Conservation (phyloP, 2,113 vertebrate genomes). For the Nansenia antarctica region DNA sequence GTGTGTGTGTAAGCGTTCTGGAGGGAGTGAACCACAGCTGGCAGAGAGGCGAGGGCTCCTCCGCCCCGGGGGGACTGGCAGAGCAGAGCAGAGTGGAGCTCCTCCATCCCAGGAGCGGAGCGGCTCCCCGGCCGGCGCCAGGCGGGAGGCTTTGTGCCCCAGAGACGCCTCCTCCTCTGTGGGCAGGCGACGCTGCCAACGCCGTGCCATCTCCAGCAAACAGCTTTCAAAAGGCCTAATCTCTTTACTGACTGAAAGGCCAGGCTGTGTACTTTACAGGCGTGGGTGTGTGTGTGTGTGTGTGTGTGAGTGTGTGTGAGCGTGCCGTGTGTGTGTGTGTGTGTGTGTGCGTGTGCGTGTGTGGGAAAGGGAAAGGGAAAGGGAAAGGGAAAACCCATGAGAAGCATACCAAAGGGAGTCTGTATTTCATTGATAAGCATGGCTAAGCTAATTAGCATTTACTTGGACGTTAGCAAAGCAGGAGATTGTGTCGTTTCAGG, state of each 20-base stretch:
- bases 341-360: neutral
- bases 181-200: slow-evolving; percentile 41
- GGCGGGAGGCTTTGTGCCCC: slow-evolving; percentile 54
- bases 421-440: slow-evolving; percentile 41
- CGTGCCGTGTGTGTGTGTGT: too few relatives aligned
- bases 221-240: slow-evolving; percentile 23
- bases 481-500: neutral
- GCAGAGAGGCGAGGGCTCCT: slow-evolving; percentile 45
- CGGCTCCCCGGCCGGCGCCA: too few relatives aligned
- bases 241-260: slow-evolving; percentile 22
- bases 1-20: slow-evolving; percentile 38
- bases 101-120: slow-evolving; percentile 57
- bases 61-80: slow-evolving; percentile 58
- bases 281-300: neutral
- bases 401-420: slow-evolving; percentile 3
- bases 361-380: neutral
- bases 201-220: slow-evolving; percentile 40
- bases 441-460: slow-evolving; percentile 39
- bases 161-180: slow-evolving; percentile 47
- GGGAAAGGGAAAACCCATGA: slow-evolving; percentile 1
- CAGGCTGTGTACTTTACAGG: neutral
- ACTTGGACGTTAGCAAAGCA: slow-evolving; percentile 20
- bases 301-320: neutral
- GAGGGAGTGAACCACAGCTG: slow-evolving; percentile 56
- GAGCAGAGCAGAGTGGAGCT: slow-evolving; percentile 60